These are phyloP conservation scores for Glyptemys insculpta DNA, from an alignment of 2,797 vertebrate genomes.

Conservation along the genomic window DNA sequence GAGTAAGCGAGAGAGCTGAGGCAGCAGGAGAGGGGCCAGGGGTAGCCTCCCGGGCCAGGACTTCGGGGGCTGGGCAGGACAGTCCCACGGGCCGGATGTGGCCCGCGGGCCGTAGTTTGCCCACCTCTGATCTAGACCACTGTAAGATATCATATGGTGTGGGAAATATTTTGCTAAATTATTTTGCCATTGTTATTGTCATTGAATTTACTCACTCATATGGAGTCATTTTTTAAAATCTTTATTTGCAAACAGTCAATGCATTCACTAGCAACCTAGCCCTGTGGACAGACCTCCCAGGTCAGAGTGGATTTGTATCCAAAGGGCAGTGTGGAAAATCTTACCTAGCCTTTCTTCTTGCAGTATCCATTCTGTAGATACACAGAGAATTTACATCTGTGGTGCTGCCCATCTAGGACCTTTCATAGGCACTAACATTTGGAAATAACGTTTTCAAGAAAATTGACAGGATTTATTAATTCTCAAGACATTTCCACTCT, in stretches of 20 bases:
- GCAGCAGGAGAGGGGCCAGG: too few relatives aligned
- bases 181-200: not conserved
- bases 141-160: not conserved
- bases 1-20: too few relatives aligned
- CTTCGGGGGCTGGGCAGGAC: too few relatives aligned
- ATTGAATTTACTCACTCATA: not conserved
- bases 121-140: not conserved
- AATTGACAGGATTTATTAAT: not conserved
- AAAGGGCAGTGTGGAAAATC: not conserved
- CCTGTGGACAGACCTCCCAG: not conserved
- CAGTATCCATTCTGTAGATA: not conserved
- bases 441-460: not conserved
- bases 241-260: not conserved
- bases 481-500: not conserved
- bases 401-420: not conserved
- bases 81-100: too few relatives aligned
- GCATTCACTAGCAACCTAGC: not conserved
- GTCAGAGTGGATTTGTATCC: not conserved
- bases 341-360: not conserved
- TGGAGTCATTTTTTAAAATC: not conserved
- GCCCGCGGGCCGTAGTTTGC: too few relatives aligned
- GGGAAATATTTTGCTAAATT: fast-evolving
- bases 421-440: not conserved
- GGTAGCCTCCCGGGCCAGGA: too few relatives aligned
- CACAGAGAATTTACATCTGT: not conserved